Percentiles rank a stretch among this genome's conserved stretches.
Evolutionary conservation across 2,888 invertebrate species (phyloP).

Genomic region (Lochmaea crataegi): DNA sequence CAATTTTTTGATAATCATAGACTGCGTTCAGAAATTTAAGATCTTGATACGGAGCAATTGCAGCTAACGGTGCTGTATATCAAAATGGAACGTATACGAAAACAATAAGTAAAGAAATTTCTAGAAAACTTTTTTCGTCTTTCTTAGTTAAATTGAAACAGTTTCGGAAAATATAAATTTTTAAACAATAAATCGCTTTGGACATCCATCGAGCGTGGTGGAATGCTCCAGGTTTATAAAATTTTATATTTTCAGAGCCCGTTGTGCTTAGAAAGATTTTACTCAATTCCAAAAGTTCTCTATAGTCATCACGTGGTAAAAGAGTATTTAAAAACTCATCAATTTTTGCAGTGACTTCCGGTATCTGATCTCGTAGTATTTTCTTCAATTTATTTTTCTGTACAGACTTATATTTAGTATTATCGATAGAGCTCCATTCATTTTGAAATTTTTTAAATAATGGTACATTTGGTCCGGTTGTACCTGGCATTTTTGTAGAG

Average conservation of each 20-base stretch:
- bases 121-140: neutral
- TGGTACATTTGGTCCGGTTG: neutral
- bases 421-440: neutral
- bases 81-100: slow-evolving; percentile 5
- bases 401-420: neutral
- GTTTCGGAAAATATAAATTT: neutral
- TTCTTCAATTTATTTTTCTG: neutral
- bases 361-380: neutral
- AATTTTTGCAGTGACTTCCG: neutral
- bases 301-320: neutral
- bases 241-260: neutral
- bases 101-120: slow-evolving; percentile 2
- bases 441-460: neutral
- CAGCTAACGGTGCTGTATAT: neutral
- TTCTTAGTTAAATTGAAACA: neutral
- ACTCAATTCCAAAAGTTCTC: neutral
- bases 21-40: neutral
- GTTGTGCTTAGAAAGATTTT: neutral
- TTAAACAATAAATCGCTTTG: slow-evolving; percentile 1
- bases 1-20: neutral
- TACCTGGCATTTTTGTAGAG: neutral
- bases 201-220: slow-evolving; percentile 1
- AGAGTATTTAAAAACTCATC: neutral
- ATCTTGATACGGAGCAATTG: neutral
- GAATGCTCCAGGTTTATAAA: neutral